phyloP scores from a whole-genome alignment of 2,113 vertebrate genomes.

The Eulemur rufifrons region DNA sequence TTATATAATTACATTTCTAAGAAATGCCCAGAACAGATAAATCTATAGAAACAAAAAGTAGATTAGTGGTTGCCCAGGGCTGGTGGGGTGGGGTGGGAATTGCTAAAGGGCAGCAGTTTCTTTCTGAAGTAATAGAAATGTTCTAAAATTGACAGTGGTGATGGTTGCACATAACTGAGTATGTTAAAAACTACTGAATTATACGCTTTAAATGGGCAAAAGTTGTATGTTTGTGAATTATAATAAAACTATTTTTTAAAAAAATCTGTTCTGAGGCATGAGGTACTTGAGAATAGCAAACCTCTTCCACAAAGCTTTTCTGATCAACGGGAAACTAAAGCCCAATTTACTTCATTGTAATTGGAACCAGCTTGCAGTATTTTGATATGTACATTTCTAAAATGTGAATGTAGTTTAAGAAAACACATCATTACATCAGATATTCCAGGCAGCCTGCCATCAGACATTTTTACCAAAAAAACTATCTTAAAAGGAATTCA shows the following conservation, averaged over 20 bases:
- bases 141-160: neutral
- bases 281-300: conserved; percentile 32
- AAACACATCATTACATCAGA: conserved; percentile 66
- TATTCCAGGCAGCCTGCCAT: conserved; percentile 69
- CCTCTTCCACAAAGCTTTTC: conserved; percentile 46
- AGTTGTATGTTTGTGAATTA: neutral
- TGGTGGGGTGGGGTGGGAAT: accelerated
- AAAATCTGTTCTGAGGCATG: conserved; percentile 28
- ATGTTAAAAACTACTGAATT: conserved; percentile 13
- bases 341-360: conserved; percentile 54
- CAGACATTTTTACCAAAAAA: neutral
- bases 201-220: neutral
- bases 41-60: neutral
- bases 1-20: neutral
- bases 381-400: conserved; percentile 63
- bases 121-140: conserved; percentile 5
- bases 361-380: conserved; percentile 43
- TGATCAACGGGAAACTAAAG: conserved; percentile 21
- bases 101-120: neutral
- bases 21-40: neutral
- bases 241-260: neutral
- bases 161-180: neutral
- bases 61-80: neutral
- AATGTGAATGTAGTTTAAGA: conserved; percentile 55
- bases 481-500: conserved; percentile 27